These are phyloP conservation scores for Hemicordylus capensis DNA, from an alignment of 2,113 vertebrate species.

Conservation along the genomic window DNA sequence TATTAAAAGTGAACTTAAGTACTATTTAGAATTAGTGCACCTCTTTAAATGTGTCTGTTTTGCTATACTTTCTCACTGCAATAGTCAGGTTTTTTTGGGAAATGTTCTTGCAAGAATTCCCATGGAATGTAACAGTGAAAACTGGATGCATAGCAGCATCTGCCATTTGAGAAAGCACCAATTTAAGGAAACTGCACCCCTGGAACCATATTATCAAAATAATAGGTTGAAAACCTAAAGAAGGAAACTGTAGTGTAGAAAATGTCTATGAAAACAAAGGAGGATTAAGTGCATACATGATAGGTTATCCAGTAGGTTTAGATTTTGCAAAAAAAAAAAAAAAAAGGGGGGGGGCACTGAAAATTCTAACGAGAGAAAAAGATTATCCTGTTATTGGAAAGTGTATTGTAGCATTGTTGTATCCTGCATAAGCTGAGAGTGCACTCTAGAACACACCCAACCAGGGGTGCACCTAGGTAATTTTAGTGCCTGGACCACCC, in stretches of 20 bases:
- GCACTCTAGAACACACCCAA: too few relatives aligned
- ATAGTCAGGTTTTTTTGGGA: not conserved
- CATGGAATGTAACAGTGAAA: not conserved
- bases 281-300: slow-evolving; percentile 6
- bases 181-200: slow-evolving; percentile 44
- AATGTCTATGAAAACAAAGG: not conserved
- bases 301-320: slow-evolving; percentile 31
- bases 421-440: too few relatives aligned
- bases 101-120: slow-evolving; percentile 1
- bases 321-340: slow-evolving; percentile 43
- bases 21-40: not conserved
- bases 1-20: fast-evolving
- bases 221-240: slow-evolving; percentile 36
- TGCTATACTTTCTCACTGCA: not conserved
- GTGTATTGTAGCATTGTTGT: too few relatives aligned
- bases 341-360: too few relatives aligned
- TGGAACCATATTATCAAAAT: slow-evolving; percentile 41
- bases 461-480: too few relatives aligned
- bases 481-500: too few relatives aligned
- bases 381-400: too few relatives aligned
- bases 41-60: not conserved
- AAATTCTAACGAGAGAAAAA: too few relatives aligned
- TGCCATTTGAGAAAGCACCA: slow-evolving; percentile 8
- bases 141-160: not conserved
- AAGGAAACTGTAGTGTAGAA: slow-evolving; percentile 37